phyloP scores from a whole-genome alignment of 2,888 invertebrate genomes.

The Eutolmus rufibarbis region DNA sequence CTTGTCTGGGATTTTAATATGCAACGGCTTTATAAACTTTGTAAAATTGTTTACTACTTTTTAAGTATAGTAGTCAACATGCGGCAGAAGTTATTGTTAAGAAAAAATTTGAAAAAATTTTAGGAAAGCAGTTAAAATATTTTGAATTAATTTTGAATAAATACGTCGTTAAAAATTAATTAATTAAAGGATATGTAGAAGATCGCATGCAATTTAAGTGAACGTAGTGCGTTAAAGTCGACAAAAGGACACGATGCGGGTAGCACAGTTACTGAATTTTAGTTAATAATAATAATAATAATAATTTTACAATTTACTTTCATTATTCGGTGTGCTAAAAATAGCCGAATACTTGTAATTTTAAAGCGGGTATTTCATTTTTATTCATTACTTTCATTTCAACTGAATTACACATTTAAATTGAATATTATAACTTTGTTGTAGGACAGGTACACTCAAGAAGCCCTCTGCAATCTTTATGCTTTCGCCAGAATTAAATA shows the following conservation, averaged over 20 bases:
- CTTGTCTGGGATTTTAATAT: not conserved
- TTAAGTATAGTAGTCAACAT: not conserved
- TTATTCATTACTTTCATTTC: not conserved
- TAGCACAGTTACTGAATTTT: not conserved
- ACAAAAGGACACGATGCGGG: not conserved
- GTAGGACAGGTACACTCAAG: no score
- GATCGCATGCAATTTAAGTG: not conserved
- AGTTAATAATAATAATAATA: no score
- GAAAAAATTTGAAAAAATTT: not conserved
- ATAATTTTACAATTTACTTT: no score
- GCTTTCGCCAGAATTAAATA: no score
- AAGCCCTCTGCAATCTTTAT: no score
- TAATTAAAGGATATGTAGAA: not conserved
- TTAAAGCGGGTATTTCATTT: not conserved
- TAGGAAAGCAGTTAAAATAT: not conserved
- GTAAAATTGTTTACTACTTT: not conserved
- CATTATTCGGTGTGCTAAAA: no score
- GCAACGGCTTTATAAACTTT: not conserved
- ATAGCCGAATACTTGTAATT: not conserved
- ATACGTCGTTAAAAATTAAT: not conserved
- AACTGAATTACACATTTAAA: not conserved
- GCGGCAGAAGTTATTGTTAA: not conserved
- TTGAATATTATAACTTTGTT: not conserved
- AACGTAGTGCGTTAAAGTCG: not conserved
- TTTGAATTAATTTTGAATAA: no score